A percentile compares a stretch with the other conserved stretches of the same genome.
Evolutionary conservation across 2,888 invertebrate genomes (phyloP).

Genomic region (Timandra comae): DNA sequence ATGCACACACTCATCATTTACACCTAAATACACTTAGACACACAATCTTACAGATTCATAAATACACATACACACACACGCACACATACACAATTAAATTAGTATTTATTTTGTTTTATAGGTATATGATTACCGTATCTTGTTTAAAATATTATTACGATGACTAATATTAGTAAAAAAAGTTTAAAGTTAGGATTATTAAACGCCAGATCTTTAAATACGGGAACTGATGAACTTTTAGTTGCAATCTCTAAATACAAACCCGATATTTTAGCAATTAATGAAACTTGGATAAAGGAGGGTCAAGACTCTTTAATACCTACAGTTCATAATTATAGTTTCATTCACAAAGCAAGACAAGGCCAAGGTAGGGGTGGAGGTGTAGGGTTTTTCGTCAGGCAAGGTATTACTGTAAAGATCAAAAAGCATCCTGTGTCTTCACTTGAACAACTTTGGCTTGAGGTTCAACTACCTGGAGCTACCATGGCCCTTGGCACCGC

Average conservation of each 20-base stretch:
- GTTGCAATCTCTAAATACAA: constrained; percentile 8
- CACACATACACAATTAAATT: too few species aligned
- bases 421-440: constrained; percentile 9
- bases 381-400: constrained; percentile 5
- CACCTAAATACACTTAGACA: too few species aligned
- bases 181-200: constrained; percentile 19
- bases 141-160: too few species aligned
- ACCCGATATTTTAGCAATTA: constrained; percentile 15
- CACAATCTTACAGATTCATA: too few species aligned
- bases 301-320: constrained; percentile 8
- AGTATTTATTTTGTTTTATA: too few species aligned
- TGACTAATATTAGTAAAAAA: not conserved
- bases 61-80: too few species aligned
- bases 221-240: constrained; percentile 19
- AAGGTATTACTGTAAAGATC: constrained; percentile 8
- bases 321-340: constrained; percentile 6
- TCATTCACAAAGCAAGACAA: not conserved
- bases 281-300: constrained; percentile 13
- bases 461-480: constrained; percentile 13
- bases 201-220: constrained; percentile 21
- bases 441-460: constrained; percentile 22
- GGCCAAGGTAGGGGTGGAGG: not conserved
- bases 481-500: constrained; percentile 18
- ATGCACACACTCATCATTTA: too few species aligned
- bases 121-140: too few species aligned